These are phyloP conservation scores for Anastatus disparis DNA, from an alignment of 1,140 invertebrate genomes.

Conservation along the genomic window DNA sequence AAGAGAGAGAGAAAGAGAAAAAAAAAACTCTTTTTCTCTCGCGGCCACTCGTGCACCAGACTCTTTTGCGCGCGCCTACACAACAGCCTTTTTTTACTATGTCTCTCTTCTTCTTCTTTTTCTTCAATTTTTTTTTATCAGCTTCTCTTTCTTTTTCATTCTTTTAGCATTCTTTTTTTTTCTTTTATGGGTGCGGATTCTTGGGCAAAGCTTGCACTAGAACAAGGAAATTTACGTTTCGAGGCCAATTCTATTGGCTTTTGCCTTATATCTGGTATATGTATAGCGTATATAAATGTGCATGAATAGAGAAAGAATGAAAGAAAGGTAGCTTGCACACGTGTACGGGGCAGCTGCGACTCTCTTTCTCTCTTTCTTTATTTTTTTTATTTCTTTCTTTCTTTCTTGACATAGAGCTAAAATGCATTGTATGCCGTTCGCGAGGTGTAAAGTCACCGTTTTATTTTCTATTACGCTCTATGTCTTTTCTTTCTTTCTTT, in stretches of 20 bases:
- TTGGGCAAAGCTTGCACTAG: background rate
- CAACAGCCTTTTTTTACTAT: background rate
- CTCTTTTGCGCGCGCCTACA: background rate
- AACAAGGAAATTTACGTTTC: conserved; percentile 23
- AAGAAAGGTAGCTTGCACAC: background rate
- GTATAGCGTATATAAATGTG: too few relatives aligned
- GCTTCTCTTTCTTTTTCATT: too few relatives aligned
- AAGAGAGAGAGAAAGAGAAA: too few relatives aligned
- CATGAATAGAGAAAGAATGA: too few relatives aligned
- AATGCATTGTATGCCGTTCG: too few relatives aligned
- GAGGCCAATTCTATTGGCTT: conserved; percentile 3
- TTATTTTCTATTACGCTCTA: too few relatives aligned
- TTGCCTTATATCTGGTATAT: too few relatives aligned
- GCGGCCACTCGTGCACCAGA: background rate
- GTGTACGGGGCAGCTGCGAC: background rate
- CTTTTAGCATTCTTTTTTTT: background rate
- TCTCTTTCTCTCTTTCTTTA: background rate
- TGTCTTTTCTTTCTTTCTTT: too few relatives aligned
- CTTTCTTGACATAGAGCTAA: background rate
- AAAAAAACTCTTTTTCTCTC: too few relatives aligned
- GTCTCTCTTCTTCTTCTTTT: background rate
- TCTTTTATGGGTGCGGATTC: conserved; percentile 22
- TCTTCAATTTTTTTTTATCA: background rate
- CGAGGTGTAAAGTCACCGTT: conserved; percentile 16
- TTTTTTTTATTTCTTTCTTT: too few relatives aligned